Conservation (phyloP, 2,888 invertebrate species). For the Andrena chrysosceles region DNA sequence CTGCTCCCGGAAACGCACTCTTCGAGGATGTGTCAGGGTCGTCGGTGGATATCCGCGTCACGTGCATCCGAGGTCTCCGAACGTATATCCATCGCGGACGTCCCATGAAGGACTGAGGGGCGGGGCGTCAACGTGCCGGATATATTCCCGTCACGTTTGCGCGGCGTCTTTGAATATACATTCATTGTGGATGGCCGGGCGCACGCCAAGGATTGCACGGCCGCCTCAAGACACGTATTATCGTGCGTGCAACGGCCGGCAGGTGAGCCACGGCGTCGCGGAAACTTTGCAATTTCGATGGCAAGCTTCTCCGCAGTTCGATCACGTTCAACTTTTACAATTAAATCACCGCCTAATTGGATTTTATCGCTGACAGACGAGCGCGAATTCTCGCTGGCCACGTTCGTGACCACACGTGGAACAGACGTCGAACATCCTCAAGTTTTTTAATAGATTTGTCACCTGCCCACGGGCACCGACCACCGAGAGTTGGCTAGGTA, state of each 20-base stretch:
- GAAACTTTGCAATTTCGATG: constrained; percentile 1
- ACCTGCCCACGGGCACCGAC: too few relatives aligned
- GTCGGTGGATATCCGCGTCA: constrained; percentile 47
- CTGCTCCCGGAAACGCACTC: constrained; percentile 31
- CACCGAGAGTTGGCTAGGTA: too few relatives aligned
- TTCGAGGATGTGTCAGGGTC: constrained; percentile 48
- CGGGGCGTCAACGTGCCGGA: neutral
- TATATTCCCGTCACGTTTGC: constrained; percentile 49
- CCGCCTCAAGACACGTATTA: constrained; percentile 11
- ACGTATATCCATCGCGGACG: constrained; percentile 26
- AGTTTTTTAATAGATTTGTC: too few relatives aligned
- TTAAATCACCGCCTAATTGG: constrained; percentile 27
- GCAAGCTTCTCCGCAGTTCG: neutral
- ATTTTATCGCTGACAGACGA: neutral
- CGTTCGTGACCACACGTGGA: neutral
- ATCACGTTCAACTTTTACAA: constrained; percentile 36
- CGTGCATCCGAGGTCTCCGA: constrained; percentile 36
- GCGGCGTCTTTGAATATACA: constrained; percentile 43
- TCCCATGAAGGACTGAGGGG: neutral
- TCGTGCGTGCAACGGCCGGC: neutral
- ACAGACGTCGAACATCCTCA: neutral
- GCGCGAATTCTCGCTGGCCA: neutral
- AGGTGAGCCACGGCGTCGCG: neutral
- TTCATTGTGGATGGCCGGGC: constrained; percentile 24
- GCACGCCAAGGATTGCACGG: constrained; percentile 22